Percentiles rank a stretch among this genome's conserved stretches.
phyloP scores from a whole-genome alignment of 2,797 vertebrate species.

The Pantherophis vulpinus region DNA sequence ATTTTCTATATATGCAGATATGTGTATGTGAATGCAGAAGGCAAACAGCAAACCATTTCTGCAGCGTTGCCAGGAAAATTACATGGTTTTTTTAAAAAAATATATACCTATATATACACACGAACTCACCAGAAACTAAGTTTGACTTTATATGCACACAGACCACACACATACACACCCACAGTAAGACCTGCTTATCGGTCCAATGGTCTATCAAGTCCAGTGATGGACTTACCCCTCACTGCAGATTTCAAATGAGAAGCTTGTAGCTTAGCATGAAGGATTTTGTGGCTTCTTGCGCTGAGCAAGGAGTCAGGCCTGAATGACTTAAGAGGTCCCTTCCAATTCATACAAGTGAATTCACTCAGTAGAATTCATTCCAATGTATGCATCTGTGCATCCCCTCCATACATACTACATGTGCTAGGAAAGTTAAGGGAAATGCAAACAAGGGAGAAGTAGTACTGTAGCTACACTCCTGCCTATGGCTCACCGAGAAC shows the following conservation, averaged over 20 bases:
- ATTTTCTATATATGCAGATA: background rate
- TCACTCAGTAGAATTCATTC: background rate
- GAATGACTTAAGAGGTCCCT: background rate
- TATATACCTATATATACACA: background rate
- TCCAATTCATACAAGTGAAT: background rate
- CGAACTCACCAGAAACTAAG: background rate
- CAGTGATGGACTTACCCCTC: background rate
- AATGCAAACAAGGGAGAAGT: background rate
- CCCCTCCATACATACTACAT: background rate
- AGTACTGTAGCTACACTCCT: background rate
- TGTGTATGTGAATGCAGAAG: background rate
- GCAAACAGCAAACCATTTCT: background rate
- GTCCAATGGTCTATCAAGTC: background rate
- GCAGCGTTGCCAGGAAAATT: background rate
- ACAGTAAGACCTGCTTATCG: background rate
- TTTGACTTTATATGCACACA: background rate
- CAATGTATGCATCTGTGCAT: background rate
- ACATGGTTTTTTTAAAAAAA: background rate
- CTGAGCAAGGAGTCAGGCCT: background rate
- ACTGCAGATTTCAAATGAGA: background rate
- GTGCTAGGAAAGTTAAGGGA: background rate
- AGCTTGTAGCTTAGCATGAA: background rate
- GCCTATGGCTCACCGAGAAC: background rate
- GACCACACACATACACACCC: background rate
- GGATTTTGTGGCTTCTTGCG: background rate